A percentile compares a stretch with the other conserved stretches of the same genome.
Conservation (phyloP, 2,797 vertebrate genomes). For the Melanotaenia trifasciata region DNA sequence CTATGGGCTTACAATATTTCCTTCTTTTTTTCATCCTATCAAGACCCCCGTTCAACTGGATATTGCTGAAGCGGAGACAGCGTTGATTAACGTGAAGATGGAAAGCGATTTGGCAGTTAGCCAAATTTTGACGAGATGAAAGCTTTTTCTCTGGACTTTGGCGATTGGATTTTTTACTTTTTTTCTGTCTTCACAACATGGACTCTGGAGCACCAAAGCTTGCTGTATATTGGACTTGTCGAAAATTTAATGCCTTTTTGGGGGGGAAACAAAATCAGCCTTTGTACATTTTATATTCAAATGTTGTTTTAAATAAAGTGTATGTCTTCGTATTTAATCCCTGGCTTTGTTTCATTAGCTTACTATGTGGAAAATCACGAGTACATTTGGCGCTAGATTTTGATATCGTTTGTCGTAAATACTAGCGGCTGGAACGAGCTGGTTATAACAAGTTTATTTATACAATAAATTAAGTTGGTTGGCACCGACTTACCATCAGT, state of each 20-base stretch:
- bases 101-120: conserved; percentile 77
- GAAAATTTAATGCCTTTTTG: conserved; percentile 39
- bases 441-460: conserved; percentile 21
- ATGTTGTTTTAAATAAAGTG: conserved; percentile 82
- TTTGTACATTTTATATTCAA: conserved; percentile 75
- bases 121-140: conserved; percentile 71
- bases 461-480: conserved; percentile 21
- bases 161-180: conserved; percentile 56
- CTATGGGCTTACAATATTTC: conserved; percentile 89
- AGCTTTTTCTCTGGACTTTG: conserved; percentile 61
- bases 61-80: conserved; percentile 89
- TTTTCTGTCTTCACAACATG: conserved; percentile 41
- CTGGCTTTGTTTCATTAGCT: conserved; percentile 75
- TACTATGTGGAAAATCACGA: conserved; percentile 19
- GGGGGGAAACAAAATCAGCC: conserved; percentile 44
- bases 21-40: conserved; percentile 91
- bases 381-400: conserved; percentile 11
- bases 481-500: conserved; percentile 21
- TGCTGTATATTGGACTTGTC: conserved; percentile 54
- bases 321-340: conserved; percentile 64
- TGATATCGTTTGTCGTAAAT: neutral
- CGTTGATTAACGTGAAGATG: conserved; percentile 94
- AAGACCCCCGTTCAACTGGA: conserved; percentile 91
- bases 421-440: conserved; percentile 2
- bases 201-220: conserved; percentile 55